Conservation (phyloP, 2,797 vertebrate genomes). For the Galago senegalensis region DNA sequence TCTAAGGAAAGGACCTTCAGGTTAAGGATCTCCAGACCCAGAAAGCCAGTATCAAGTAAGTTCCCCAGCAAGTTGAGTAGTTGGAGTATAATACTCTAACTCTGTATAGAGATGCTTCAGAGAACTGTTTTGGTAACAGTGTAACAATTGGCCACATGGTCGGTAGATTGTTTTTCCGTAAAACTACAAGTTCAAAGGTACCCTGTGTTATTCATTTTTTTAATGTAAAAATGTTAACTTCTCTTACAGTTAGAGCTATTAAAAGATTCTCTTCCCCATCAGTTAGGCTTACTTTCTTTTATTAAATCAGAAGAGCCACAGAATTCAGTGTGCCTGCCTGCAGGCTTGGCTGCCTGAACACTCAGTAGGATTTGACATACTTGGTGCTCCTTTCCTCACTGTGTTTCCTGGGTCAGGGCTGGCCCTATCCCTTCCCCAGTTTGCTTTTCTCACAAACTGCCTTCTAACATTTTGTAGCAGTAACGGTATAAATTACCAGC, state of each 20-base stretch:
- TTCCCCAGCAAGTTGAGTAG: not conserved
- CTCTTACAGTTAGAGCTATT: constrained; percentile 3
- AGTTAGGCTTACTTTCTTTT: constrained; percentile 4
- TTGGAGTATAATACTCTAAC: not conserved
- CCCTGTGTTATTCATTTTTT: not conserved
- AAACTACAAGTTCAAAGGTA: not conserved
- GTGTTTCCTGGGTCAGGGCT: not conserved
- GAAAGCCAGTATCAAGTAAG: not conserved
- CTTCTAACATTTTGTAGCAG: not conserved
- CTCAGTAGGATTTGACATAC: not conserved
- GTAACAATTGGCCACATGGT: not conserved
- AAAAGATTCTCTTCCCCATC: not conserved
- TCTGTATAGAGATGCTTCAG: not conserved
- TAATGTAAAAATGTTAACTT: constrained; percentile 6
- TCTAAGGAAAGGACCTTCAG: not conserved
- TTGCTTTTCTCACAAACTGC: not conserved
- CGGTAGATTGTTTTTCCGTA: not conserved
- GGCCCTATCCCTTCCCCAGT: not conserved
- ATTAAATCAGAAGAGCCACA: not conserved
- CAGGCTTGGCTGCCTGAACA: not conserved
- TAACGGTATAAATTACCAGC: not conserved
- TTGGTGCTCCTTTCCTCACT: not conserved
- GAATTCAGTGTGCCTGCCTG: constrained; percentile 21
- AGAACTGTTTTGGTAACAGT: not conserved
- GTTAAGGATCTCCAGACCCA: not conserved